Evolutionary conservation across 2,888 invertebrate species (phyloP).

Genomic region (Drosophila longiperda): DNA sequence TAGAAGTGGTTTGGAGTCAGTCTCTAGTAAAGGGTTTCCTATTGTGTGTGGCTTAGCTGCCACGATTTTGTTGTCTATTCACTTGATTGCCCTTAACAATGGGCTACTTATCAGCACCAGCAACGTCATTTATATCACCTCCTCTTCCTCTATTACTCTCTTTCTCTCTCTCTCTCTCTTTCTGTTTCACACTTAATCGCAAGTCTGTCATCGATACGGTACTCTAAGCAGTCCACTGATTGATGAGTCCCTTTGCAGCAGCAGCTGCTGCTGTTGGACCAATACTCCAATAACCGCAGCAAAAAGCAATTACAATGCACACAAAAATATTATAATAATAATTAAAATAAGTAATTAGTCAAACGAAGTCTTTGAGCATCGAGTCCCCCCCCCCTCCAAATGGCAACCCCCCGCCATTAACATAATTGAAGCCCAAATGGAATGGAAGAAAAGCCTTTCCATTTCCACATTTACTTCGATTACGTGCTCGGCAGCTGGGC

Average conservation of each 20-base stretch:
- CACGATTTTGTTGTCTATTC: slow-evolving; percentile 16
- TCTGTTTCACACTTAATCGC: slow-evolving; percentile 16
- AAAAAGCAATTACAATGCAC: slow-evolving; percentile 34
- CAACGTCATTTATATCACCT: slow-evolving; percentile 5
- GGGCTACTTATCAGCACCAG: slow-evolving; percentile 27
- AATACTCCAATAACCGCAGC: background rate
- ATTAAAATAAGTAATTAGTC: slow-evolving; percentile 66
- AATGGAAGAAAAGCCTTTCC: slow-evolving; percentile 43
- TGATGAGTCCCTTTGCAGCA: slow-evolving; percentile 31
- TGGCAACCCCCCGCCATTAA: slow-evolving; percentile 33
- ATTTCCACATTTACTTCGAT: slow-evolving; percentile 51
- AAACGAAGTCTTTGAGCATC: slow-evolving; percentile 48
- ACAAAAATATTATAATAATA: slow-evolving; percentile 45
- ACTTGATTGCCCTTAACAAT: slow-evolving; percentile 26
- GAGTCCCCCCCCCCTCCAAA: background rate
- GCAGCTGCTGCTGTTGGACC: slow-evolving; percentile 26
- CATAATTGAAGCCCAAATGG: slow-evolving; percentile 66
- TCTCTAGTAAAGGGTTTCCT: slow-evolving; percentile 2
- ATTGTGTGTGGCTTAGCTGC: slow-evolving; percentile 22
- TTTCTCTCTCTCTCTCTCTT: background rate
- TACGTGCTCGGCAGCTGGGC: slow-evolving; percentile 47
- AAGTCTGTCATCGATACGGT: slow-evolving; percentile 12
- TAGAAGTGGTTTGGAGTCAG: background rate
- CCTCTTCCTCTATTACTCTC: background rate
- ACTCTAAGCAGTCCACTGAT: slow-evolving; percentile 42